Base-by-base conservation (phyloP, 1,140 invertebrate species). In the Aphis gossypii region DNA sequence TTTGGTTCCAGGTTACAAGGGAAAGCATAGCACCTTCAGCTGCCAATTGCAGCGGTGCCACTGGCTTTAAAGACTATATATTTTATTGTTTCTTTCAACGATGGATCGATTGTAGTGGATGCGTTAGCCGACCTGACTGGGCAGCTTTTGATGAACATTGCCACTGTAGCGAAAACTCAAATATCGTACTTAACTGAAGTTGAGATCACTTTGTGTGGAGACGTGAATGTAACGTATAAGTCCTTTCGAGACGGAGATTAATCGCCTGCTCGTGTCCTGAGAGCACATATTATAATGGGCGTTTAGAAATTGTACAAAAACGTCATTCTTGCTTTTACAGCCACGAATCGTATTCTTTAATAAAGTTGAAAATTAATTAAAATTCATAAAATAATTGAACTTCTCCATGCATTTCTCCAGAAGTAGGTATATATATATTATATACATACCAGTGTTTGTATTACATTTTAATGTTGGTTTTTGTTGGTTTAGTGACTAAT, bases 241-340 rank as follows among this genome's bases (percentile, higher is more conserved):
- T 76, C 4, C 4, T 35, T 76, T 76, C 30, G 18, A 30, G 60
- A 35, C 14, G 14, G n/a, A 76, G 30, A 76, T 76, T 76, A 76
- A n/a, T n/a, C 5, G 30, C 18, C 11, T n/a, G 6, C 60, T 76
- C 5, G 30, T n/a, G n/a, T 18, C 18, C n/a, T 5, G n/a, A n/a
- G 30, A n/a, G 30, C 30, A 76, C 60, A 76, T 76, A n/a, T 68
- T 76, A 76, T 76, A 14, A 76, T n/a, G 14, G 5, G 14, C 60
- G 60, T 76, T 76, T 76, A 76, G 60, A 76, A 76, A 76, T n/a
- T 76, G 30, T 76, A 30, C 60, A 76, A 76, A 76, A 76, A 76
- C 30, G 4, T 14, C 14, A 76, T n/a, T 76, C 14, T 76, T 3
- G n/a, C 14, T 18, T n/a, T 76, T 76, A 14, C 30, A n/a, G 14